phyloP scores from a whole-genome alignment of 2,113 vertebrate genomes.

The Microcebus griseorufus region DNA sequence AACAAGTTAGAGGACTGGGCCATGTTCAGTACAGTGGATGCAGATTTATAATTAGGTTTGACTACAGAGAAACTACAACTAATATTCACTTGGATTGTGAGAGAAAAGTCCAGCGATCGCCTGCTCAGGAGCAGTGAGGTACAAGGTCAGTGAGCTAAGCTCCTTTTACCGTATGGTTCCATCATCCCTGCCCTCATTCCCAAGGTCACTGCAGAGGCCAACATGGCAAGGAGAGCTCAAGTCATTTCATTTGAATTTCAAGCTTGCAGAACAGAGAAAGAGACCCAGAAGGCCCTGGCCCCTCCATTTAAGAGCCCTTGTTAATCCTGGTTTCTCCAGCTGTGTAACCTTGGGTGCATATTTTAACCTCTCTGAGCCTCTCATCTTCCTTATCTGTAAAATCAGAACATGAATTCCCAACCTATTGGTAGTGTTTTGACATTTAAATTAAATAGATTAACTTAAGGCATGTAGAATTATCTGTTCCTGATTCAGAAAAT shows the following conservation, averaged over 20 bases:
- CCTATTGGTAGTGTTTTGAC: not conserved
- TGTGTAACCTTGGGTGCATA: not conserved
- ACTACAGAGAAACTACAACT: not conserved
- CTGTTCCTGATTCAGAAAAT: not conserved
- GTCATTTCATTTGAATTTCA: not conserved
- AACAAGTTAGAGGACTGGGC: not conserved
- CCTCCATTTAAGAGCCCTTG: not conserved
- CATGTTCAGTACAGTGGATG: not conserved
- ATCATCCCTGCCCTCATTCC: not conserved
- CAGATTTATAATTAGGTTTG: not conserved
- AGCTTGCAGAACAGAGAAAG: not conserved
- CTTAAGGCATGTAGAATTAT: not conserved
- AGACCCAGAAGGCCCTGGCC: not conserved
- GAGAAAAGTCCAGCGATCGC: not conserved
- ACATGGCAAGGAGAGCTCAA: no score
- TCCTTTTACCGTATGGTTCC: not conserved
- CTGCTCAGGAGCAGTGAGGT: not conserved
- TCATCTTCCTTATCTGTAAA: not conserved
- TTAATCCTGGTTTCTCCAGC: not conserved
- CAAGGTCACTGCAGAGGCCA: not conserved
- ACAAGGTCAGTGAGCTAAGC: not conserved
- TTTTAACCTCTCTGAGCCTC: not conserved
- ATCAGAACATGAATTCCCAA: not conserved
- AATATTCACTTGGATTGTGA: not conserved
- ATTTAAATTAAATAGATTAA: not conserved